Conservation (phyloP, 2,797 vertebrate species). For the Perodicticus potto region DNA sequence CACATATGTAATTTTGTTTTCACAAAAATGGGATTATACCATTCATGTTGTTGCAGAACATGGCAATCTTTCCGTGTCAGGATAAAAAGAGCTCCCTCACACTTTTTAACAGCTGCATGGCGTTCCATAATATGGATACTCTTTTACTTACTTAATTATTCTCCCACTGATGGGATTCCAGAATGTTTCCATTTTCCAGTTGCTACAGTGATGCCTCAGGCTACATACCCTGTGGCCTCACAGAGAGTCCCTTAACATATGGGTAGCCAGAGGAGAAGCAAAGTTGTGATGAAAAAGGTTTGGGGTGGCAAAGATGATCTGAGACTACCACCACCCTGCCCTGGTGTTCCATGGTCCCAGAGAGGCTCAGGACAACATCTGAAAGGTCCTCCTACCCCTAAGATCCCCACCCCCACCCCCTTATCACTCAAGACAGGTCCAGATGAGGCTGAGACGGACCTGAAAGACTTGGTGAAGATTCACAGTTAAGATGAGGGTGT, state of each 20-base stretch:
- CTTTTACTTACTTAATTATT: background rate
- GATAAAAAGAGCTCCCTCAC: background rate
- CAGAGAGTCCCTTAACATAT: background rate
- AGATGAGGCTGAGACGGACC: background rate
- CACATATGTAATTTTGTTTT: background rate
- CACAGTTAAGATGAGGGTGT: background rate
- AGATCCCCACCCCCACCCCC: background rate
- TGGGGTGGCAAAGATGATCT: background rate
- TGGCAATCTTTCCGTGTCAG: background rate
- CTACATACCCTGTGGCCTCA: background rate
- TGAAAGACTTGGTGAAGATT: background rate
- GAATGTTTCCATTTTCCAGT: background rate
- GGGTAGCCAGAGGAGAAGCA: background rate
- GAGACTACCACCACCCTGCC: background rate
- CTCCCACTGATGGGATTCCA: background rate
- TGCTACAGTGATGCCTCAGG: background rate
- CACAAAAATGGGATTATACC: background rate
- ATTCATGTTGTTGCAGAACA: background rate
- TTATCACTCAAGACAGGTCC: background rate
- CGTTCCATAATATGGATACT: background rate
- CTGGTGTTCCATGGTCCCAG: background rate
- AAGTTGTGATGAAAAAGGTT: background rate
- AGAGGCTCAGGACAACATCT: background rate
- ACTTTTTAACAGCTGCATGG: background rate
- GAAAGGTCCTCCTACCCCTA: background rate